Base-by-base conservation (phyloP, 2,113 vertebrate genomes). In the Rhinopomastus cyanomelas region DNA sequence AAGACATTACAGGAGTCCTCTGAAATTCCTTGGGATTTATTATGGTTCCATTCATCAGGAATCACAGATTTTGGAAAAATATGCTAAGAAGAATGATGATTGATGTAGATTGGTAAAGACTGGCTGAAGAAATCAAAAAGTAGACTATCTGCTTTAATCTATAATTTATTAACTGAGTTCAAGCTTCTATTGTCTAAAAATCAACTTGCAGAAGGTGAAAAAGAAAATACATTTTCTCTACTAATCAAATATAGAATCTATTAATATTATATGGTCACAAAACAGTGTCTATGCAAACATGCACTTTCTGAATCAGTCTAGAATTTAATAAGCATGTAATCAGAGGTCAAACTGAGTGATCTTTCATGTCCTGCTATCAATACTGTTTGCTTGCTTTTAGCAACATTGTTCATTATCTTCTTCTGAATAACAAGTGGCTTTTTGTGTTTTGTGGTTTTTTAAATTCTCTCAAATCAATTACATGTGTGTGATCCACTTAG, bases 391-490 rank as follows among this genome's bases (percentile, higher is more conserved):
- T 89, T 94, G 71, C 60, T 89, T 77, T 81, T n/a, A 78, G 78
- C 74, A 81, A 72, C 52, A 52, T 56, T 89, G 25, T 74, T 95
- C 46, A 90, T 91, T 89, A 91, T 76, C 34, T 95, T 87, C 89
- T 85, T 92, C 46, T 87, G 84, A 93, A 66, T 89, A 89, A 76
- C 78, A 93, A 94, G 68, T 30, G 73, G 6, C 5, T 18, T 82
- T 95, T 77, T 46, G 72, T 92, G 89, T 76, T 82, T 79, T 89
- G 80, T 11, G 39, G 39, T 93, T 66, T 68, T 91, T 56, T 79
- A 74, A n/a, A 82, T 75, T 71, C 42, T 84, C 68, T 92, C 61
- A 79, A 75, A 94, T 93, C 86, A 91, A 96, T 89, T 87, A 65
- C 73, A 71, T 69, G 49, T 49, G 53, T 87, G 81, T 88, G 53